Percentiles rank a stretch among this genome's conserved stretches.
Evolutionary conservation across 2,888 invertebrate species (phyloP).

Genomic region (Buathra laborator): DNA sequence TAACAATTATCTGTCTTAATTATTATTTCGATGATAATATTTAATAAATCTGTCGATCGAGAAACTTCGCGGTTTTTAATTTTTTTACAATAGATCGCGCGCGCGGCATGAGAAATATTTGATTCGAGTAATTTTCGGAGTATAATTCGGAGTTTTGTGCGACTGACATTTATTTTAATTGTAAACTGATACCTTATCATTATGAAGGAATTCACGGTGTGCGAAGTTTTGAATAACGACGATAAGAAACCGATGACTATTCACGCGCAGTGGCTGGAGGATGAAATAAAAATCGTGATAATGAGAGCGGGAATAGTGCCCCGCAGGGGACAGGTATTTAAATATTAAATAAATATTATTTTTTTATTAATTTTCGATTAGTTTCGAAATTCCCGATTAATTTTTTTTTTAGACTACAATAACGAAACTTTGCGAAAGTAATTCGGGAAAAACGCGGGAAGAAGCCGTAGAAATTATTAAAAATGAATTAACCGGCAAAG

Average conservation of each 20-base stretch:
- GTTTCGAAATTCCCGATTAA: background rate
- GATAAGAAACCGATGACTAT: constrained; percentile 64
- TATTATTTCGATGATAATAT: background rate
- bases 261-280: constrained; percentile 55
- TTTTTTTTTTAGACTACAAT: constrained; percentile 69
- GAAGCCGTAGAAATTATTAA: constrained; percentile 71
- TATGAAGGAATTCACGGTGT: constrained; percentile 51
- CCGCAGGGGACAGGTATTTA: constrained; percentile 60
- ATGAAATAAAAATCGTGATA: constrained; percentile 53
- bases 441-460: constrained; percentile 68
- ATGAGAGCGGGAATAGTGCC: constrained; percentile 57
- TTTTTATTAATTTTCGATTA: background rate
- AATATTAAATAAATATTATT: background rate
- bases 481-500: constrained; percentile 73
- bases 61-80: background rate
- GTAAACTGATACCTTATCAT: background rate
- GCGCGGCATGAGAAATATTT: background rate
- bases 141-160: background rate
- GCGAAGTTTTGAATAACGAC: constrained; percentile 51
- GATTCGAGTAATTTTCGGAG: background rate
- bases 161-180: background rate
- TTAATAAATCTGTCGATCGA: background rate
- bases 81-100: background rate
- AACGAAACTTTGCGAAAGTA: constrained; percentile 65
- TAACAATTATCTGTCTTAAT: background rate